Conservation (phyloP, 2,888 invertebrate species). For the Caenorhabditis panamensis region DNA sequence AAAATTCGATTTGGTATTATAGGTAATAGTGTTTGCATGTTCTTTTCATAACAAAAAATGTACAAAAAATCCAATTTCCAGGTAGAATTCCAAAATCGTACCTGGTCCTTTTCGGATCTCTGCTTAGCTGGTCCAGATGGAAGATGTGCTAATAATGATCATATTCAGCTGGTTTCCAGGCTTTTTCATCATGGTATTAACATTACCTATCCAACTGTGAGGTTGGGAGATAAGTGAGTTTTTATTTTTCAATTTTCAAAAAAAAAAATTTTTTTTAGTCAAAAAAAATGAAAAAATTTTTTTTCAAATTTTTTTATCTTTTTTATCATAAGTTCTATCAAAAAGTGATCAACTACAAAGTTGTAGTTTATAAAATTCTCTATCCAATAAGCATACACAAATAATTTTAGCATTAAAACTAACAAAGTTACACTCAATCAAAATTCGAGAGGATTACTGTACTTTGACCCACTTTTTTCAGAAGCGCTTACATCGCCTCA, state of each 20-base stretch:
- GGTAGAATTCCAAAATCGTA: conserved; percentile 59
- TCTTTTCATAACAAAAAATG: background rate
- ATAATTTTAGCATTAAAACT: too few species aligned
- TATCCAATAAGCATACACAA: background rate
- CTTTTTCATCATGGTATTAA: conserved; percentile 72
- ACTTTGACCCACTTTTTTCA: too few species aligned
- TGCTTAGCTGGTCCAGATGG: conserved; percentile 69
- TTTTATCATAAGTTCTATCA: too few species aligned
- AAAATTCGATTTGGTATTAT: too few species aligned
- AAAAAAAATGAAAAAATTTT: too few species aligned
- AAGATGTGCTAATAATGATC: conserved; percentile 71
- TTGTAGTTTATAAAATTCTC: too few species aligned
- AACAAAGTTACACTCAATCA: too few species aligned
- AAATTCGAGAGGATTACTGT: too few species aligned
- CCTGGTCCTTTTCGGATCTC: conserved; percentile 70
- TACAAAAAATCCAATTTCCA: conserved; percentile 15
- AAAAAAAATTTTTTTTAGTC: conserved; percentile 3
- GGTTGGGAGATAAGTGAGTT: conserved; percentile 66
- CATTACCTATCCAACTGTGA: conserved; percentile 74
- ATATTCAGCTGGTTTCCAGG: conserved; percentile 68
- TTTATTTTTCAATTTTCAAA: background rate
- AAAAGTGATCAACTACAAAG: too few species aligned
- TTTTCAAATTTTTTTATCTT: too few species aligned
- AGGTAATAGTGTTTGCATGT: too few species aligned
- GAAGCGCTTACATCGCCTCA: conserved; percentile 72